Evolutionary conservation across 1,140 invertebrate species (phyloP).

Genomic region (Araneus ventricosus): DNA sequence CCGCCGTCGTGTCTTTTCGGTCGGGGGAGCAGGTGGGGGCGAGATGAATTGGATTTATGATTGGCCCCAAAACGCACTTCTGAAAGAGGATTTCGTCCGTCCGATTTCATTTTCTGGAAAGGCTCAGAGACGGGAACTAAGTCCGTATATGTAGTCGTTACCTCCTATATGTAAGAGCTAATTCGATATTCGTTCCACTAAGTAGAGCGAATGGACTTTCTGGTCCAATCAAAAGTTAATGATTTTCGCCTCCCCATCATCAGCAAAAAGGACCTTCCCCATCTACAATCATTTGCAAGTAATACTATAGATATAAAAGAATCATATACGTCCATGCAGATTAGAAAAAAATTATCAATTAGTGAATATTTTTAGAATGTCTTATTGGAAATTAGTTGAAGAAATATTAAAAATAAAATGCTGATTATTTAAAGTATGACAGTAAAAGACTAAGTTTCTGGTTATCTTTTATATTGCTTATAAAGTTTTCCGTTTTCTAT

Average conservation of each 20-base stretch:
- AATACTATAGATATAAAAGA: too few relatives aligned
- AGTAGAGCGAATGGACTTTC: background rate
- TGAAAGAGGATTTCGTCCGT: background rate
- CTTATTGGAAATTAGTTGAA: too few relatives aligned
- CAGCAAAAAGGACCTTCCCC: background rate
- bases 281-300: background rate
- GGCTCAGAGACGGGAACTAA: background rate
- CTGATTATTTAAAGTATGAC: too few relatives aligned
- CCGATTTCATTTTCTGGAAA: background rate
- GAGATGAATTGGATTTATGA: constrained; percentile 33
- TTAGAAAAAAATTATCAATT: too few relatives aligned
- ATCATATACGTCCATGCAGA: too few relatives aligned
- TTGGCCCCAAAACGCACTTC: background rate
- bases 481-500: too few relatives aligned
- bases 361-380: too few relatives aligned
- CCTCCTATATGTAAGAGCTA: background rate
- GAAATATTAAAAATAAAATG: too few relatives aligned
- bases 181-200: background rate
- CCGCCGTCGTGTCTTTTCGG: background rate
- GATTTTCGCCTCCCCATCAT: background rate
- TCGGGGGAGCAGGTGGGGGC: background rate
- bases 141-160: too few relatives aligned
- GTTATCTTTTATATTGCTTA: too few relatives aligned
- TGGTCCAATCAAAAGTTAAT: background rate
- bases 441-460: too few relatives aligned